Evolutionary conservation across 2,113 vertebrate genomes (phyloP), one percentile per base, ranked within the genome.

Genomic region (Myodes glareolus): DNA sequence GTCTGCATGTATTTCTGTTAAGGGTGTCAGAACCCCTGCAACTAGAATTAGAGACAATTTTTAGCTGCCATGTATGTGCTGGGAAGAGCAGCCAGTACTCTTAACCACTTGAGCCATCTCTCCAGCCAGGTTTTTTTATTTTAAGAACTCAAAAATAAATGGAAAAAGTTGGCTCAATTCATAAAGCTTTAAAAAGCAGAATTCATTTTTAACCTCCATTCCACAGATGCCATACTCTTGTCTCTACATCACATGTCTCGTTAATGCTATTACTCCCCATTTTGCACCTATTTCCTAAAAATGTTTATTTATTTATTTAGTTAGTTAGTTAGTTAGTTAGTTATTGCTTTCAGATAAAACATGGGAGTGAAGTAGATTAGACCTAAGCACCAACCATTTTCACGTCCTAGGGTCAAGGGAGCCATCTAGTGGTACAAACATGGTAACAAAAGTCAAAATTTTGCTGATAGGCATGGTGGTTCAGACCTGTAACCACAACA

Each of bases 381-480:
- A 17, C 21, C 42, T 4, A 80, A 16, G 19, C 73, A 50, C 11
- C 82, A 95, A 67, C 1, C 6, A 96, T 85, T 19, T 88, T 45
- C 91, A 52, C 45, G 85, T 85, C 67, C 65, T 77, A 12, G 92
- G 93, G 90, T 27, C 47, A 86, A 95, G 77, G 25, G 45, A 85
- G 94, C 97, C 97, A 92, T 39, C 97, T 98, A 97, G 97, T 96
- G 96, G 97, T 63, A 52, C 1, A 50, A 2, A 76, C 21, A 94
- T 72, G 72, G 29, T 55, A 73, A 91, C 58, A 5, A 92, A 17
- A 36, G 21, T 90, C 70, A 92, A 85, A 73, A 13, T 47, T 31
- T 67, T 86, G 16, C 61, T 63, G 81, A 42, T 58, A 42, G 12
- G 73, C 13, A 42, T 27, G 23, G 9, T 42, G 47, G 45, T 19